Evolutionary conservation across 2,113 vertebrate genomes (phyloP).

Genomic region (Archilochus colubris): DNA sequence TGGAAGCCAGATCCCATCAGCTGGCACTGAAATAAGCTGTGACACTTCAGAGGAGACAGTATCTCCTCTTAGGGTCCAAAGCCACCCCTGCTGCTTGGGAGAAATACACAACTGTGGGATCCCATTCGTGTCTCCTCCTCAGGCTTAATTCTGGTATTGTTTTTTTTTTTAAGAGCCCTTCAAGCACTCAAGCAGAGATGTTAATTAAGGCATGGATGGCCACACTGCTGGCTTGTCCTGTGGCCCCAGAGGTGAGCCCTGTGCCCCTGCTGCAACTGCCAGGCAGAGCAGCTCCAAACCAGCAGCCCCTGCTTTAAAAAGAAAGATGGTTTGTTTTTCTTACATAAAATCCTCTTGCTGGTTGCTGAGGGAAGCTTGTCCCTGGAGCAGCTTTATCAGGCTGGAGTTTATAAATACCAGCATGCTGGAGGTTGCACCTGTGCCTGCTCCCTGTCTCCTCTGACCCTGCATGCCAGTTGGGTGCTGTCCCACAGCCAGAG

Average conservation of each 20-base stretch:
- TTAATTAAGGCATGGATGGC: neutral
- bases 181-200: neutral
- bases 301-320: neutral
- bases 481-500: neutral
- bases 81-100: neutral
- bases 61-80: neutral
- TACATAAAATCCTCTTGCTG: neutral
- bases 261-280: accelerated
- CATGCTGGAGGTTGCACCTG: accelerated
- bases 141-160: neutral
- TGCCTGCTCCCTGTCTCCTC: neutral
- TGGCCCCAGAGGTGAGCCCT: neutral
- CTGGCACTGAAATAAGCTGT: neutral
- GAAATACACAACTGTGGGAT: neutral
- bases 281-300: neutral
- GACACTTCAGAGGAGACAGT: neutral
- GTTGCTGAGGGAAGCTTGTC: neutral
- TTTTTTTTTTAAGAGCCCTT: neutral
- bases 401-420: neutral
- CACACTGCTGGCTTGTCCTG: accelerated
- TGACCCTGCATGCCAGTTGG: accelerated
- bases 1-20: neutral
- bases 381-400: neutral
- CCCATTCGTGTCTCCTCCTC: neutral
- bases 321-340: slow-evolving; percentile 6